Evolutionary conservation across 2,113 vertebrate species (phyloP).

Genomic region (Apodemus speciosus): DNA sequence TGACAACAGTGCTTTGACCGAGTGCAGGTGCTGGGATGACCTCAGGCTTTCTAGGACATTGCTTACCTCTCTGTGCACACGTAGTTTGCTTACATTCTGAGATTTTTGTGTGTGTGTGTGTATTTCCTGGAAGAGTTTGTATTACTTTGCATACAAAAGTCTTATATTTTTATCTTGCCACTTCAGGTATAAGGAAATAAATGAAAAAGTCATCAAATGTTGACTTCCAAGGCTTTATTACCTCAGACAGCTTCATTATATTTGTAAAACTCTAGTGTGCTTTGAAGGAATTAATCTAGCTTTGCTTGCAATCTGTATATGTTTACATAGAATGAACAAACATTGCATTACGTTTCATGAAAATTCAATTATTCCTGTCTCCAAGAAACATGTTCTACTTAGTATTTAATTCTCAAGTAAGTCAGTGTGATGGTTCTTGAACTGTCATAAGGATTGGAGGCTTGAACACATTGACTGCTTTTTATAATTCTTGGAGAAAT

Average conservation of each 20-base stretch:
- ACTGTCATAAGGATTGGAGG: constrained; percentile 53
- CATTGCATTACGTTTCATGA: constrained; percentile 77
- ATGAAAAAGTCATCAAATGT: constrained; percentile 71
- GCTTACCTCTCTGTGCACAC: neutral
- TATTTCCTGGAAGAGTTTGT: constrained; percentile 64
- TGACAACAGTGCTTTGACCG: neutral
- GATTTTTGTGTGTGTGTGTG: constrained; percentile 28
- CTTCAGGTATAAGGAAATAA: constrained; percentile 73
- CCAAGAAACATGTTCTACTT: constrained; percentile 71
- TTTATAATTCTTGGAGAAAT: neutral
- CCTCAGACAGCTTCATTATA: constrained; percentile 79
- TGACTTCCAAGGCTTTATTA: constrained; percentile 81
- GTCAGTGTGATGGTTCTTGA: constrained; percentile 54
- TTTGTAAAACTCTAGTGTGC: constrained; percentile 76
- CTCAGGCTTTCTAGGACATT: neutral
- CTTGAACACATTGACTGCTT: neutral
- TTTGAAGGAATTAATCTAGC: constrained; percentile 82
- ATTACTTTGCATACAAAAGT: constrained; percentile 76
- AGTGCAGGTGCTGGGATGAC: neutral
- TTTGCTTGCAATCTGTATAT: constrained; percentile 78
- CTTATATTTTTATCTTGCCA: constrained; percentile 63
- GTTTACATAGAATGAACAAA: constrained; percentile 82
- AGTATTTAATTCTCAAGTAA: constrained; percentile 76
- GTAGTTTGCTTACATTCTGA: constrained; percentile 34
- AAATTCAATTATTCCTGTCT: constrained; percentile 81